These are phyloP conservation scores for Sitta carolinensis DNA, from an alignment of 2,797 vertebrate species.

Conservation along the genomic window DNA sequence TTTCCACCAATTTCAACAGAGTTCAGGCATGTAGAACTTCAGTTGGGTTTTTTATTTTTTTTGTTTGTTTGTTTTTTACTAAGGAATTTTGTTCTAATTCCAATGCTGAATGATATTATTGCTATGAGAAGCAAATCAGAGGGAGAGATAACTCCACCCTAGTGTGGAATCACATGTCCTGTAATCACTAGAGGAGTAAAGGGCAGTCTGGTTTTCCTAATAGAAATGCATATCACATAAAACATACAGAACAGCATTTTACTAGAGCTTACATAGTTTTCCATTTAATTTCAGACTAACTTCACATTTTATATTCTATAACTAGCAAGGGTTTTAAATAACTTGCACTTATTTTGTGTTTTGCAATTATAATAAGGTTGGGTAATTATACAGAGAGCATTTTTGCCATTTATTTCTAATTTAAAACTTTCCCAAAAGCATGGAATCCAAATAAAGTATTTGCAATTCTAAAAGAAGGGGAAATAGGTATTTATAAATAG, in stretches of 20 bases:
- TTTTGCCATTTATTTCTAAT: slow-evolving; percentile 40
- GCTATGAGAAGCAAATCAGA: neutral
- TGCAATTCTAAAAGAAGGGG: neutral
- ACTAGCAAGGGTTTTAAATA: slow-evolving; percentile 9
- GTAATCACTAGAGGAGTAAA: neutral
- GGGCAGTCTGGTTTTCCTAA: neutral
- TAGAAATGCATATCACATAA: neutral
- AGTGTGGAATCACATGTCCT: neutral
- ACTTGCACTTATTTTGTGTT: neutral
- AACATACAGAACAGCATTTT: neutral
- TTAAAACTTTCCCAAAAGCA: neutral
- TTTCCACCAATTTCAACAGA: neutral
- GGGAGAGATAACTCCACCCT: neutral
- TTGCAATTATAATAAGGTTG: slow-evolving; percentile 43
- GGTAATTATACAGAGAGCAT: neutral
- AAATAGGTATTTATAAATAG: neutral
- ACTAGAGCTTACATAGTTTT: neutral
- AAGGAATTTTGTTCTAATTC: neutral
- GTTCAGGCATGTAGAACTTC: neutral
- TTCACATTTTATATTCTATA: neutral
- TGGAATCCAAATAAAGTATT: neutral
- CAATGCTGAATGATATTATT: neutral
- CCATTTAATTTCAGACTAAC: neutral
- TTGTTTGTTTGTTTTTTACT: neutral
- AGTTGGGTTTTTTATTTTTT: neutral